Evolutionary conservation across 2,113 vertebrate species (phyloP).

Genomic region (Notothenia rossii): DNA sequence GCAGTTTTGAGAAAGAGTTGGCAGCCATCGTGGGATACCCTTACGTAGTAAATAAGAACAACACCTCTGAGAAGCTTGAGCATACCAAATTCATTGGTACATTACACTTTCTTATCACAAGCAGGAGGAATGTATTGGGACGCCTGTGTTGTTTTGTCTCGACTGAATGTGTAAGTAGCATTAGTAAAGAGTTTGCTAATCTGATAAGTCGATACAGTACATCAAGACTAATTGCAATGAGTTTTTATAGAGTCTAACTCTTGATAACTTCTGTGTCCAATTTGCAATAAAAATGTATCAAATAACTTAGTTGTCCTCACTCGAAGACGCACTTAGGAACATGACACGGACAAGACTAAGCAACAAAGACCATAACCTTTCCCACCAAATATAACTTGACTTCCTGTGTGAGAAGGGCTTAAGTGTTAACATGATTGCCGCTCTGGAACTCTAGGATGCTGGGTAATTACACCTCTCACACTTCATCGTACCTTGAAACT

Average conservation of each 20-base stretch:
- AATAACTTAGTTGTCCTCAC: not conserved
- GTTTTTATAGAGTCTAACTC: not conserved
- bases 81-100: not conserved
- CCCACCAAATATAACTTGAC: not conserved
- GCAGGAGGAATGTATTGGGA: not conserved
- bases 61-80: not conserved
- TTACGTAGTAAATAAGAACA: not conserved
- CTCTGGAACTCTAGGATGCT: not conserved
- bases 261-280: not conserved
- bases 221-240: not conserved
- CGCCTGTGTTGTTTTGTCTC: not conserved
- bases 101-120: not conserved
- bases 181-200: not conserved
- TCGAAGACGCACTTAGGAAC: not conserved
- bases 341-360: not conserved
- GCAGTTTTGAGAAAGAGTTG: not conserved
- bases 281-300: not conserved
- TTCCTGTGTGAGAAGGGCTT: conserved; percentile 11
- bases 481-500: conserved; percentile 45
- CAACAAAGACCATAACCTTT: not conserved
- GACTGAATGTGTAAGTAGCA: too few relatives aligned
- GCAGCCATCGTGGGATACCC: not conserved
- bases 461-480: conserved; percentile 50
- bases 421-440: conserved; percentile 17
- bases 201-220: not conserved